Base-by-base conservation (phyloP, 2,797 vertebrate genomes). In the Leucoraja ocellata region DNA sequence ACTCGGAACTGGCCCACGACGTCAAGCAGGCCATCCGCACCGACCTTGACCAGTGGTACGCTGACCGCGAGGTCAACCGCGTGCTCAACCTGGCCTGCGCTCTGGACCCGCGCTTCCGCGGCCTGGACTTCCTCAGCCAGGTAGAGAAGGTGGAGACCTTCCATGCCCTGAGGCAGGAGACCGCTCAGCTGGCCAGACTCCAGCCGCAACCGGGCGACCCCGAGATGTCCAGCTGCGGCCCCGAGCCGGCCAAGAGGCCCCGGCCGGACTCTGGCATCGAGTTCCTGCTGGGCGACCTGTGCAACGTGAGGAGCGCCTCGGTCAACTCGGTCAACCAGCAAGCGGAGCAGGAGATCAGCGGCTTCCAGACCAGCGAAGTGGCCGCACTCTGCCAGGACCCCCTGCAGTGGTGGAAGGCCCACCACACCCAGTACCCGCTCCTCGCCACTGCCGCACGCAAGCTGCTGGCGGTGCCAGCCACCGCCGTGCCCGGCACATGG, bases 91-190 rank as follows among this genome's bases (percentile, higher is more conserved):
- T 97, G 94, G 96, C 96, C 0, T 97, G 96, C 63, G 95, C 96
- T 78, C 95, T 97, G 0, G 97, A 97, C 94, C 97, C 97, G 0
- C 96, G 97, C 94, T 97, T 97, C 94, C 96, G 96, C 0, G 95
- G 96, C 73, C 95, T 97, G 58, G 95, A 96, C 1, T 97, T 97
- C 94, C 96, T 97, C 95, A 96, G 96, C 68, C 94, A 94, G 10
- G 63, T 96, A 93, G 96, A 97, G 86, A 96, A 95, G 58, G 94
- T 83, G 1, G 95, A 94, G 65, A 96, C 96, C 3, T 95, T 97
- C 39, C 95, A 95, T 28, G 96, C 96, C 95, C 94, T 97, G 84
- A 97, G 96, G 94, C 94, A 95, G 9, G 96, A 97, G 93, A 96
- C 96, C 0, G 95, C 96, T 23, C 95, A 94, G 93, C 95, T 97